Base-by-base conservation (phyloP, 2,888 invertebrate genomes). In the Meiosimyza decipiens region DNA sequence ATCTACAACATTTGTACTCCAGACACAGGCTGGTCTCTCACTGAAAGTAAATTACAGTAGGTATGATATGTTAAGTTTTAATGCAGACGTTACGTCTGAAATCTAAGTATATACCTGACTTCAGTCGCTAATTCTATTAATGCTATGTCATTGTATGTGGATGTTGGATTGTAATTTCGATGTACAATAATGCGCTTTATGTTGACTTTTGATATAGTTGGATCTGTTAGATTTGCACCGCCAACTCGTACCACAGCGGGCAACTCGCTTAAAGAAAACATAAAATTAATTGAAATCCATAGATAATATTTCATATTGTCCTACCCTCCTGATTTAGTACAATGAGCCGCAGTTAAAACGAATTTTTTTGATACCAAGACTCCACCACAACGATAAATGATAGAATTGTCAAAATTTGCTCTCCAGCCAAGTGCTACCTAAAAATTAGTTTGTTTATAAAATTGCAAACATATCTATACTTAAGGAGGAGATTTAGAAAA, bases 291-390 rank as follows among this genome's bases (percentile, higher is more conserved):
- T 9, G 4, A 28, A 28, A 28, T 28, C 4, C 28, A 28, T 28
- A 28, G 3, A 4, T 28, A 28, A 15, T 52, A n/a, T 63, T 13
- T 18, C 18, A 28, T 40, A 55, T 13, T 62, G 13, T 68, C 28
- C 72, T 77, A 79, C 79, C 79, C 79, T 18, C 77, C 78, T 15
- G 79, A 68, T 9, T 74, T 69, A 11, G 75, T 72, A 69, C 80
- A 80, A 71, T 80, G 79, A 5, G 79, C 79, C 12, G 79, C 79
- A 6, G 80, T 79, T n/a, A 80, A 60, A 1, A 80, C 76, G 69
- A 75, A 80, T 72, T 55, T 74, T 0, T 68, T 15, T 11, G 79
- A 77, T 50, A 80, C 76, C 47, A 80, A 71, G 4, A 73, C 76
- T 6, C 79, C 79, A 7, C 77, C 78, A 69, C 79, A 80, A n/a